Base-by-base conservation (phyloP, 2,113 vertebrate species). In the Alligator mississippiensis region DNA sequence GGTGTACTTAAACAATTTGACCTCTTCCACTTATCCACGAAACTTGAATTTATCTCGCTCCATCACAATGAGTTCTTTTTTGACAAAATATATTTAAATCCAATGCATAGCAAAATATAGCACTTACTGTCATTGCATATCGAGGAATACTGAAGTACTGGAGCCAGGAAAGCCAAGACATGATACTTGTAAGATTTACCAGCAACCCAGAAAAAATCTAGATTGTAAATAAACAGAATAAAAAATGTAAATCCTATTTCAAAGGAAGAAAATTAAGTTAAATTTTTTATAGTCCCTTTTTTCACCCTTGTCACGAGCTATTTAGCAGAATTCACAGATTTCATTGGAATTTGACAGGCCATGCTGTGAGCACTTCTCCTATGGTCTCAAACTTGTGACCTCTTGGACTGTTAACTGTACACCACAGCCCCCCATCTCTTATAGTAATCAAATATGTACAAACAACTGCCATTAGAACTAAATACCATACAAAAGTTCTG, bases 151-250 rank as follows among this genome's bases (percentile, higher is more conserved):
- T 99, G 0, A 99, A 77, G 94, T 99, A 99, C 76, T 99, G 98
- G 22, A 99, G 94, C 99, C 99, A 99, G 0, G 98, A 94, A 1
- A 99, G 96, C 99, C 99, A 99, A 25, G 86, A 4, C 58, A 60
- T 61, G 9, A 99, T 18, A 11, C 98, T 98, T 62, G 93, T 98
- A 72, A 99, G 97, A 79, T 99, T 99, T 66, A 99, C 98, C 91
- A 99, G 89, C 80, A 99, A 94, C 6, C 99, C 99, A 16, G 99
- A 98, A 90, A 99, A 99, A 87, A 99, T 97, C 99, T 99, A 93
- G 60, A 90, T 58, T 77, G 62, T 96, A 75, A 25, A 94, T 91
- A 93, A 74, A 34, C 30, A 64, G 5, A 58, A 66, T 61, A 87
- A 15, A 82, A 77, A 88, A 80, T 80, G 64, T 2, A 66, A 54